These are phyloP conservation scores for Helicolenus hilgendorfi DNA, from an alignment of 2,797 vertebrate genomes.

Conservation along the genomic window DNA sequence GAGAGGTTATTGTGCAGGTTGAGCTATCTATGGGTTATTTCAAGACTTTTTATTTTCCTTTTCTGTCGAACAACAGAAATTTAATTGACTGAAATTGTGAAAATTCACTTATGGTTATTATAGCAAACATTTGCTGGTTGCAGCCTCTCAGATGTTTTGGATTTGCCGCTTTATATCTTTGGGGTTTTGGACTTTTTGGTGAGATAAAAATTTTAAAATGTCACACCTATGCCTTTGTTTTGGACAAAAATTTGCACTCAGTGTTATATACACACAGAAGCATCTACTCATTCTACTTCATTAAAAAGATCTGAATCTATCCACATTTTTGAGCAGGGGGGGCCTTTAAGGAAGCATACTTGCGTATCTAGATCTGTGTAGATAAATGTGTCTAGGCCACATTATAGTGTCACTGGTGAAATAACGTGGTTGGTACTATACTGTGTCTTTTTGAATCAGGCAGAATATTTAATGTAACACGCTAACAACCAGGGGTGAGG, in stretches of 20 bases:
- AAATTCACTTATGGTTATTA: background rate
- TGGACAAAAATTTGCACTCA: too few relatives aligned
- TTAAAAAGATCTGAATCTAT: background rate
- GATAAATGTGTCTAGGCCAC: background rate
- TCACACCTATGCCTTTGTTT: too few relatives aligned
- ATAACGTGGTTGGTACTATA: background rate
- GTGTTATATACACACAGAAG: background rate
- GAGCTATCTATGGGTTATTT: background rate
- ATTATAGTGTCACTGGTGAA: background rate
- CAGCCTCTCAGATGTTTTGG: background rate
- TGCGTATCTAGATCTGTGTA: background rate
- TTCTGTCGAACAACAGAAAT: background rate
- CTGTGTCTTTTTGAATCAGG: background rate
- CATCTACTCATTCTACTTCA: background rate
- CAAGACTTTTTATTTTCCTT: background rate
- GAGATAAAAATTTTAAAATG: rapidly evolving
- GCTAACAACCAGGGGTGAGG: background rate
- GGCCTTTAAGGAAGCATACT: background rate
- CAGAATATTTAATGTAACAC: background rate
- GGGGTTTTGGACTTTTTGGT: background rate
- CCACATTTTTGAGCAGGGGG: background rate
- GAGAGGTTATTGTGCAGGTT: background rate
- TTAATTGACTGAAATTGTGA: background rate
- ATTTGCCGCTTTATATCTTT: background rate
- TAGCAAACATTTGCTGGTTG: background rate